Conservation (phyloP, 2,888 invertebrate genomes). For the Megastigmus dorsalis region DNA sequence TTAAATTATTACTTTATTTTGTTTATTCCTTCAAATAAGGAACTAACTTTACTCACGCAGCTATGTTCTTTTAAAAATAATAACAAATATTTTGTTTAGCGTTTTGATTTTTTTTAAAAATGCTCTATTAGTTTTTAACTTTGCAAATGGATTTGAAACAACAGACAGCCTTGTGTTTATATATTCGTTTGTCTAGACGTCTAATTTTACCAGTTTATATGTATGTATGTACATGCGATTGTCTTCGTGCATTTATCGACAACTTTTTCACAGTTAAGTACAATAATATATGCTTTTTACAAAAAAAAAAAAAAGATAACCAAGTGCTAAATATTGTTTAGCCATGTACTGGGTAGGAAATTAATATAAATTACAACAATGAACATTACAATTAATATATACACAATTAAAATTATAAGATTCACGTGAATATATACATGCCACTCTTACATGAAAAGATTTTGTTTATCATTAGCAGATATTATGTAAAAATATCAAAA, state of each 20-base stretch:
- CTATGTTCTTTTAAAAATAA: too few relatives aligned
- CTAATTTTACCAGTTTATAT: slow-evolving; percentile 15
- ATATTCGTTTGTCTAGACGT: slow-evolving; percentile 1
- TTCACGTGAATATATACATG: background rate
- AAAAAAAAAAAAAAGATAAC: too few relatives aligned
- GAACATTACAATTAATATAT: too few relatives aligned
- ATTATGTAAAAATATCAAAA: background rate
- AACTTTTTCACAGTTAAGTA: slow-evolving; percentile 4
- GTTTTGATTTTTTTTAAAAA: too few relatives aligned
- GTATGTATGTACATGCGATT: slow-evolving; percentile 20
- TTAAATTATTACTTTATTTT: too few relatives aligned
- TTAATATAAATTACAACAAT: background rate
- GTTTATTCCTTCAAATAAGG: too few relatives aligned
- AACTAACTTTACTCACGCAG: too few relatives aligned
- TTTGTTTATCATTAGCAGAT: background rate
- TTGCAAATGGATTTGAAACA: background rate
- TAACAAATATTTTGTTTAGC: too few relatives aligned
- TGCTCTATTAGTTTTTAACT: too few relatives aligned
- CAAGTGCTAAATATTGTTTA: background rate
- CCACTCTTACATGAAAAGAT: background rate
- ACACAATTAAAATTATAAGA: background rate
- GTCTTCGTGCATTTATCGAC: slow-evolving; percentile 20
- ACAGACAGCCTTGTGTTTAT: background rate
- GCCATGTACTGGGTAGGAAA: background rate
- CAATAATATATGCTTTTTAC: too few relatives aligned